phyloP scores from a whole-genome alignment of 2,797 vertebrate species.

The Lagorchestes hirsutus region DNA sequence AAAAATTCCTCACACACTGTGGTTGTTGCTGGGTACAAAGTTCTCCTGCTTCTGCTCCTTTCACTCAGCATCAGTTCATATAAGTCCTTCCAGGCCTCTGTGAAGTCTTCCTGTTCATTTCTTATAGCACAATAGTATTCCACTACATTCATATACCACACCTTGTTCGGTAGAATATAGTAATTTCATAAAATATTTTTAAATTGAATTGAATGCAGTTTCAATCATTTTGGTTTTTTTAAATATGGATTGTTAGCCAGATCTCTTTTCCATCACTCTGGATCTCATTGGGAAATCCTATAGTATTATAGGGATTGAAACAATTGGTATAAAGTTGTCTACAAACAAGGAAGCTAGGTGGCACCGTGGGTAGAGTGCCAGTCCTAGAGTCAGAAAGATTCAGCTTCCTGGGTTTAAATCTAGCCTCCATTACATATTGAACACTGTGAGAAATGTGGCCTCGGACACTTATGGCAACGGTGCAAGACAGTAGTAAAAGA shows the following conservation, averaged over 20 bases:
- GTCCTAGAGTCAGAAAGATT: neutral
- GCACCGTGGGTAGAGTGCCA: neutral
- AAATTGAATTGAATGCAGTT: neutral
- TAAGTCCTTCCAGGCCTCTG: no score
- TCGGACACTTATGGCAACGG: neutral
- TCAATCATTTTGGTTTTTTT: neutral
- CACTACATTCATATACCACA: no score
- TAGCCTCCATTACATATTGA: neutral
- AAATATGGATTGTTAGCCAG: neutral
- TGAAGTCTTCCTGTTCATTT: no score
- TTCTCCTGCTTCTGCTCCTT: no score
- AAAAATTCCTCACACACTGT: no score
- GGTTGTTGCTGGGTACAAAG: no score
- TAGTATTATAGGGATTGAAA: neutral
- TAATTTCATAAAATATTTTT: neutral
- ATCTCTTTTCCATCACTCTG: neutral
- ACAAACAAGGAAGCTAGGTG: neutral
- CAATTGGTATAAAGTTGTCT: neutral
- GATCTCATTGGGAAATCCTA: neutral
- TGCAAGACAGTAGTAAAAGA: neutral
- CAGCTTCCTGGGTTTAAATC: neutral
- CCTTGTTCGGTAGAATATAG: no score
- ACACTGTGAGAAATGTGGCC: no score
- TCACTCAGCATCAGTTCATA: no score
- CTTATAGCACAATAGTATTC: no score